Evolutionary conservation across 2,888 invertebrate species (phyloP).

Genomic region (Pristionchus entomophagus): DNA sequence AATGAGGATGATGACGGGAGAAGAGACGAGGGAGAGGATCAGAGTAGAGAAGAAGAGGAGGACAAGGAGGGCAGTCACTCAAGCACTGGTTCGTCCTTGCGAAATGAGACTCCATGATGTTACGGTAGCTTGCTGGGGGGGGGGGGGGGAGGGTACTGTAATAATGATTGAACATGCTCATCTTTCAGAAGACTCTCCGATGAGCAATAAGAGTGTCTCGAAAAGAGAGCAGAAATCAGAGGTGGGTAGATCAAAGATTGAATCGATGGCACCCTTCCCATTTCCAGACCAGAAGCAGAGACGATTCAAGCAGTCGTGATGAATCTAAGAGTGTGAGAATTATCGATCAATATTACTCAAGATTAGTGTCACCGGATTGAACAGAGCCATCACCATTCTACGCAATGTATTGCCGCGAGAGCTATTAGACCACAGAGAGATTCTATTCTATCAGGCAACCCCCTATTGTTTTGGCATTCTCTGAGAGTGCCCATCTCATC

Average conservation of each 20-base stretch:
- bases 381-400: neutral
- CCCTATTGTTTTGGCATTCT: too few species aligned
- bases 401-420: too few species aligned
- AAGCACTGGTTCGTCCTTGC: neutral
- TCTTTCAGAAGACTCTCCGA: conserved; percentile 26
- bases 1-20: conserved; percentile 28
- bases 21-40: neutral
- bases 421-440: too few species aligned
- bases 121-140: too few species aligned
- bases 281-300: conserved; percentile 27
- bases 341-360: too few species aligned
- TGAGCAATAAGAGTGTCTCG: neutral
- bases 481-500: too few species aligned
- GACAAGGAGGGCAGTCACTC: neutral
- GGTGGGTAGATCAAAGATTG: neutral
- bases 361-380: neutral
- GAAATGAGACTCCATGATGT: too few species aligned
- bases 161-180: neutral
- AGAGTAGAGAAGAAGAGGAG: conserved; percentile 8
- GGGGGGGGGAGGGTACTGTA: neutral
- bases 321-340: conserved; percentile 43
- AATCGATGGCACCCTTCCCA: neutral
- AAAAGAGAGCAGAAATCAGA: conserved; percentile 20
- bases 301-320: conserved; percentile 26
- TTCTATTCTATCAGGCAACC: too few species aligned